A percentile compares a stretch with the other conserved stretches of the same genome.
Evolutionary conservation across 2,888 invertebrate genomes (phyloP).

Genomic region (Orthosia incerta): DNA sequence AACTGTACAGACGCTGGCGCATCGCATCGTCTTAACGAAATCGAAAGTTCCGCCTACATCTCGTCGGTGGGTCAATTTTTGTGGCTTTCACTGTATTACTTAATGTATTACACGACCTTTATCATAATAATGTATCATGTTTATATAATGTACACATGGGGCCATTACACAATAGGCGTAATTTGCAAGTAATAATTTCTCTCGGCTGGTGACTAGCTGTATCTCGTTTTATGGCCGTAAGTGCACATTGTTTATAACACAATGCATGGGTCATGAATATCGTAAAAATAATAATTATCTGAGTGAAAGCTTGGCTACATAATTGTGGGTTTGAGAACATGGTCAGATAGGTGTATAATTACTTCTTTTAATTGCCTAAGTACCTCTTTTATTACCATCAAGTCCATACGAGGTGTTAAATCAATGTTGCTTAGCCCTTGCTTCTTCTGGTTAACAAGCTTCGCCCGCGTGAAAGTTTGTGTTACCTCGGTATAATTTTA

Average conservation of each 20-base stretch:
- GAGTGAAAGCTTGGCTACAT: slow-evolving; percentile 36
- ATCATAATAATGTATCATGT: slow-evolving; percentile 65
- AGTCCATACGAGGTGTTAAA: neutral
- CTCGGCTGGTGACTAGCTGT: slow-evolving; percentile 25
- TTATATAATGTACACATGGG: slow-evolving; percentile 66
- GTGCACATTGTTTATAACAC: slow-evolving; percentile 41
- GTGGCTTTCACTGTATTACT: slow-evolving; percentile 77
- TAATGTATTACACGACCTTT: slow-evolving; percentile 75
- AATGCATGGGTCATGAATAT: slow-evolving; percentile 39
- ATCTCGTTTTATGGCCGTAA: slow-evolving; percentile 8
- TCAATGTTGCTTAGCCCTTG: too few species aligned
- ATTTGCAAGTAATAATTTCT: slow-evolving; percentile 50
- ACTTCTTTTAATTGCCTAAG: slow-evolving; percentile 5
- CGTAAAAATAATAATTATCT: slow-evolving; percentile 39
- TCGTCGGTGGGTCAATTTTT: slow-evolving; percentile 78
- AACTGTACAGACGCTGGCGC: slow-evolving; percentile 68
- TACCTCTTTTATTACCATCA: slow-evolving; percentile 7
- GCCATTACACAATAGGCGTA: slow-evolving; percentile 58
- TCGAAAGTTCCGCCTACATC: slow-evolving; percentile 83
- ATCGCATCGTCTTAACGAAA: slow-evolving; percentile 77
- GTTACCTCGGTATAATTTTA: too few species aligned
- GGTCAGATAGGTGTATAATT: slow-evolving; percentile 11
- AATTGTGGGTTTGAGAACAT: slow-evolving; percentile 33
- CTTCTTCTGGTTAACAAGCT: too few species aligned
- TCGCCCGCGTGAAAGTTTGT: too few species aligned